These are phyloP conservation scores for Paratilapia polleni DNA, from an alignment of 2,113 vertebrate genomes.

Conservation along the genomic window DNA sequence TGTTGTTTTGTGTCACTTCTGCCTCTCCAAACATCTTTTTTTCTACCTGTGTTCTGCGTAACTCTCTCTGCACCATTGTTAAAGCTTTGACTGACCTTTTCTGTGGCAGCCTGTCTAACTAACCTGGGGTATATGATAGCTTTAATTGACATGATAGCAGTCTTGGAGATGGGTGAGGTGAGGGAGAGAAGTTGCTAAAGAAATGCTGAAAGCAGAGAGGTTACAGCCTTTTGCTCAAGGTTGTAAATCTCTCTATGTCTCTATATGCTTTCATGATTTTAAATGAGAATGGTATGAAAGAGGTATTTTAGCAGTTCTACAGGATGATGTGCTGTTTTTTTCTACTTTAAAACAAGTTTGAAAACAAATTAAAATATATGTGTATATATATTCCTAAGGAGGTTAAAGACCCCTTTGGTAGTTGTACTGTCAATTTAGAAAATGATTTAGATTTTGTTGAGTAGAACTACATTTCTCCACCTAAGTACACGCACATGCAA, in stretches of 20 bases:
- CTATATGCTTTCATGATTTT: not conserved
- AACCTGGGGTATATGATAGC: slow-evolving; percentile 56
- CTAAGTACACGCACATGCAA: slow-evolving; percentile 15
- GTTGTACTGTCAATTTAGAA: slow-evolving; percentile 17
- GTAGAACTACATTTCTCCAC: slow-evolving; percentile 14
- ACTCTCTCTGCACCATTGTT: slow-evolving; percentile 37
- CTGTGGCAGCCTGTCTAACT: slow-evolving; percentile 52
- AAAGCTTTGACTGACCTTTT: slow-evolving; percentile 71
- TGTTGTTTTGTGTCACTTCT: not conserved
- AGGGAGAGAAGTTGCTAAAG: slow-evolving; percentile 24
- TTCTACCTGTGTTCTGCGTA: not conserved
- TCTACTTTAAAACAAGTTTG: not conserved
- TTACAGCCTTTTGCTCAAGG: slow-evolving; percentile 17
- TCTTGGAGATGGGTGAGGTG: slow-evolving; percentile 36
- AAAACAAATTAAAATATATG: not conserved
- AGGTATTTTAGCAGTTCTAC: not conserved
- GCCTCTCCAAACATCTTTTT: not conserved
- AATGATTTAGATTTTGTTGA: slow-evolving; percentile 29
- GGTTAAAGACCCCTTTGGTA: not conserved
- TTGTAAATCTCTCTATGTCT: slow-evolving; percentile 13
- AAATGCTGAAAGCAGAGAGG: slow-evolving; percentile 51
- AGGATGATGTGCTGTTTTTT: not conserved
- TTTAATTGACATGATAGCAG: slow-evolving; percentile 73
- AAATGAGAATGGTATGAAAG: not conserved
- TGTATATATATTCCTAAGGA: not conserved